These are phyloP conservation scores for Musca vetustissima DNA, from an alignment of 1,140 invertebrate species.

Conservation along the genomic window DNA sequence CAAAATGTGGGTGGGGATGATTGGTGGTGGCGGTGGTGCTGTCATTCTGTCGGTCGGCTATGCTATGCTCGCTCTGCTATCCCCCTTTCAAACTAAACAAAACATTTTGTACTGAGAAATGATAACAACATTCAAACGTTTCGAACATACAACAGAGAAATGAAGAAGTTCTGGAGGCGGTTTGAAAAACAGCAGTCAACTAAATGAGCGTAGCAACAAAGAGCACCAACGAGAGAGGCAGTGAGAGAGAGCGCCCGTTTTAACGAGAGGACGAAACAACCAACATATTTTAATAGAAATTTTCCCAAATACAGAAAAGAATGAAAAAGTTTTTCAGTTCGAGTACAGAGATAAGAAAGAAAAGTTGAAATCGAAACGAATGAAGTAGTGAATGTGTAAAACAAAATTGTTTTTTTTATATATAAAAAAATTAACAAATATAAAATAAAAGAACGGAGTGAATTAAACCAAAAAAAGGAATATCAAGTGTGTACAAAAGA, in stretches of 20 bases:
- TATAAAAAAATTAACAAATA: neutral
- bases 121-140: neutral
- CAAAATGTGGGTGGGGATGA: neutral
- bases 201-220: neutral
- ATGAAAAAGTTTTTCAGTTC: conserved; percentile 39
- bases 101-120: neutral
- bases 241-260: neutral
- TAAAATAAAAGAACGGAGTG: no score
- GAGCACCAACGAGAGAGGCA: neutral
- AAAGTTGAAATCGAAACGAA: conserved; percentile 22
- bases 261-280: neutral
- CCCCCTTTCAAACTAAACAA: neutral
- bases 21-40: no score
- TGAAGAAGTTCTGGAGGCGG: neutral
- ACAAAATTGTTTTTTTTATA: conserved; percentile 6
- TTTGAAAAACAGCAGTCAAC: neutral
- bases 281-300: conserved; percentile 17
- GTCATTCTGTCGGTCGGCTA: neutral
- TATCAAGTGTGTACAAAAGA: neutral
- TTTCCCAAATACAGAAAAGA: conserved; percentile 54
- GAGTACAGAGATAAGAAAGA: conserved; percentile 41
- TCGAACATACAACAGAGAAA: neutral
- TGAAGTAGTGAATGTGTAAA: conserved; percentile 4
- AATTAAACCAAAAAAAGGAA: no score
- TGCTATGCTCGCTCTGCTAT: neutral